Base-by-base conservation (phyloP, 2,113 vertebrate genomes). In the Dicaeum eximium region DNA sequence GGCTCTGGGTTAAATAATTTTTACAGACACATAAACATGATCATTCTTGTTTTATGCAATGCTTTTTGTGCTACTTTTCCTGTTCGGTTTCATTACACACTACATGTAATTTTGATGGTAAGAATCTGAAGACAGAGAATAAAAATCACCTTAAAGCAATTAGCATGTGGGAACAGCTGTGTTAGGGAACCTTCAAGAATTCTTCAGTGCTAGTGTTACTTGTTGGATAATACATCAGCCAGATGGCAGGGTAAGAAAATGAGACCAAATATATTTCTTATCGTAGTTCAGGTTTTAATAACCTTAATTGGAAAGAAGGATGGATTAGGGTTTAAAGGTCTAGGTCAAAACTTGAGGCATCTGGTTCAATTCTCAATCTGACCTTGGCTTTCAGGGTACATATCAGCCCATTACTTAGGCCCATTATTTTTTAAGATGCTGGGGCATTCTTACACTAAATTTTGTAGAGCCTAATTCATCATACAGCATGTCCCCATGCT, bases 11-110 rank as follows among this genome's bases (percentile, higher is more conserved):
- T 88, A 74, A 92, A 92, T 88, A 93, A 89, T 92, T 94, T 95
- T 95, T 97, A 97, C 93, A 75, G 90, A 88, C 90, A 66, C 31
- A 90, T 90, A 93, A 96, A 95, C 96, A 86, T 90, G 91, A 92
- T 94, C n/a, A 30, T 94, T 95, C 93, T 94, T 92, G 93, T 69
- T 95, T 86, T 57, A 37, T 92, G 80, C 62, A 88, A 0, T 74
- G 66, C 70, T 90, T 90, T 92, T 79, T 92, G 77, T 88, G 80
- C 80, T 83, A 14, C 72, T 92, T 95, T 62, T 82, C 47, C 80
- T 90, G 80, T 92, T 95, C 80, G 58, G 60, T 95, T 93, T 93
- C 92, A 93, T 95, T 93, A 93, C 3, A 24, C 77, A 95, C 70
- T 94, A 90, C 82, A 70, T 90, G 69, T 92, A 88, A 86, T 95